A percentile compares a stretch with the other conserved stretches of the same genome.
Conservation (phyloP, 2,888 invertebrate genomes). For the Acanthosepion esculentum region DNA sequence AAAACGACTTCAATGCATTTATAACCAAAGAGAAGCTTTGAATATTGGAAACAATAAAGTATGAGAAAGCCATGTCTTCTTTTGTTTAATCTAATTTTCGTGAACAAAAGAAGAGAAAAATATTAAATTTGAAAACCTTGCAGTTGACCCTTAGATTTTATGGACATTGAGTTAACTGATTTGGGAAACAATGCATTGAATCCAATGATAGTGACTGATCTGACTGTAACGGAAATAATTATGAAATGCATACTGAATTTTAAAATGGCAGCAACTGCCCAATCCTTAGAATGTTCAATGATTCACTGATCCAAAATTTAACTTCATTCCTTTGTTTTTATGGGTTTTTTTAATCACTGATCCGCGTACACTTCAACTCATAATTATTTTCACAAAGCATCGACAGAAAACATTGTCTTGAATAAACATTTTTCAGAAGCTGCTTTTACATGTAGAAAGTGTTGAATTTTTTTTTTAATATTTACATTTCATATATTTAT, state of each 20-base stretch:
- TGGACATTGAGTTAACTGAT: neutral
- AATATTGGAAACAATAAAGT: neutral
- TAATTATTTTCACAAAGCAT: neutral
- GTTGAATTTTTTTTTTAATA: no score
- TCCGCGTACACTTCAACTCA: neutral
- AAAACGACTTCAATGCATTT: neutral
- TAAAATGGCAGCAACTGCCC: neutral
- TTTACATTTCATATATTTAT: no score
- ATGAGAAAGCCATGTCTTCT: neutral
- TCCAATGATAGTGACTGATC: neutral
- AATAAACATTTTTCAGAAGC: no score
- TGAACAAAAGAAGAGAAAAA: neutral
- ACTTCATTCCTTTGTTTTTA: neutral
- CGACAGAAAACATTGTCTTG: neutral
- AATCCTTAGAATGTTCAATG: neutral
- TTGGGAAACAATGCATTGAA: neutral
- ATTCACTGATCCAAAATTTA: neutral
- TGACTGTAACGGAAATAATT: no score
- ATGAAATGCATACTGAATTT: no score
- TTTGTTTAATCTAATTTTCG: neutral
- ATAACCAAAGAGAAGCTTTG: neutral
- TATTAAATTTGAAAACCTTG: neutral
- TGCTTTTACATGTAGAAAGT: no score
- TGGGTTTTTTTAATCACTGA: neutral
- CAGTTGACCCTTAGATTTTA: neutral